phyloP scores from a whole-genome alignment of 2,888 invertebrate species.

The Lithophane semibrunnea region DNA sequence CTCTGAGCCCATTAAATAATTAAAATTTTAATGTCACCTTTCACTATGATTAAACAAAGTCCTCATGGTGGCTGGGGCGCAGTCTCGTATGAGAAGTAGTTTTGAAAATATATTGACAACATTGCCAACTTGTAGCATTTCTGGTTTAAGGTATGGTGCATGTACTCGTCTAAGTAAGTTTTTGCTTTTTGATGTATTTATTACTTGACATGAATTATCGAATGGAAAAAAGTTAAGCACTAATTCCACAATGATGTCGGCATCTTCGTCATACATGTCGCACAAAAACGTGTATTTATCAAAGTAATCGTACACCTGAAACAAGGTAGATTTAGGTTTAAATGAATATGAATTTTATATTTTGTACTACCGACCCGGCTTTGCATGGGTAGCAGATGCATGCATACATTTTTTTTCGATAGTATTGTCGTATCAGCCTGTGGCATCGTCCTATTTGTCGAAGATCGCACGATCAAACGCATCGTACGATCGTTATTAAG shows the following conservation, averaged over 20 bases:
- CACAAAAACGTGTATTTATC: conserved; percentile 92
- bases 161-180: conserved; percentile 92
- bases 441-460: no score
- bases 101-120: conserved; percentile 94
- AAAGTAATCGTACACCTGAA: conserved; percentile 83
- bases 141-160: conserved; percentile 91
- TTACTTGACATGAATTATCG: conserved; percentile 95
- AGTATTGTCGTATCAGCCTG: no score
- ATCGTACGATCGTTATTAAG: no score
- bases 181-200: conserved; percentile 90
- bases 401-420: no score
- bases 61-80: conserved; percentile 92
- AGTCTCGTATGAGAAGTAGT: conserved; percentile 92
- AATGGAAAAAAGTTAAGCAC: conserved; percentile 93
- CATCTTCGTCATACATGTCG: conserved; percentile 96
- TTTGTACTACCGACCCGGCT: no score
- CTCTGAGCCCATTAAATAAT: background rate
- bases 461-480: no score
- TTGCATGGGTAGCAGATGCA: no score
- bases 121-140: conserved; percentile 94
- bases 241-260: conserved; percentile 92
- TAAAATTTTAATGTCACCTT: conserved; percentile 84
- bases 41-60: conserved; percentile 91
- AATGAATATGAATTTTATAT: no score
- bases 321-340: background rate